Conservation (phyloP, 2,113 vertebrate species). For the Amphiprion percula region DNA sequence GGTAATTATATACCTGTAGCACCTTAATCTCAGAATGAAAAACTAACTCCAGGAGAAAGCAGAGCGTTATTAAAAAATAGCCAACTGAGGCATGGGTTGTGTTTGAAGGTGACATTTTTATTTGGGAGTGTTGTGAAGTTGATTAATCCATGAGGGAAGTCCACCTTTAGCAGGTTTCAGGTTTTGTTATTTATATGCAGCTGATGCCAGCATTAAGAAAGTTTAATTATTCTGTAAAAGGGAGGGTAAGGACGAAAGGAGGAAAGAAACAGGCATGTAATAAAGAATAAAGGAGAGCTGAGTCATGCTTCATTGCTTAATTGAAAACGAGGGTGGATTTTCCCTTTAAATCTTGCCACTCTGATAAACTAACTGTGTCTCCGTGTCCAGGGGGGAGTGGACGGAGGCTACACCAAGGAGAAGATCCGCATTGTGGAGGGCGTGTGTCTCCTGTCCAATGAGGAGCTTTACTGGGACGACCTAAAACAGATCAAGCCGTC, state of each 20-base stretch:
- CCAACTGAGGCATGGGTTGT: slow-evolving; percentile 30
- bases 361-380: not conserved
- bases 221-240: too few relatives aligned
- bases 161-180: slow-evolving; percentile 4
- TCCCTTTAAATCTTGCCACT: not conserved
- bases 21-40: slow-evolving; percentile 14
- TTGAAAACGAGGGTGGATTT: slow-evolving; percentile 5
- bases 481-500: slow-evolving; percentile 95
- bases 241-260: too few relatives aligned
- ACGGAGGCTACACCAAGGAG: slow-evolving; percentile 94
- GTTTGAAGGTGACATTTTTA: slow-evolving; percentile 44
- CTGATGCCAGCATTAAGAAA: not conserved
- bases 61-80: slow-evolving; percentile 7
- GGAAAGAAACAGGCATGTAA: too few relatives aligned
- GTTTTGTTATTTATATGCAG: not conserved
- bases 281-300: too few relatives aligned
- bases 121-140: slow-evolving; percentile 43
- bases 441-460: slow-evolving; percentile 93
- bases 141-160: slow-evolving; percentile 26
- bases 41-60: slow-evolving; percentile 11
- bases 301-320: too few relatives aligned
- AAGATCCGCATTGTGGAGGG: slow-evolving; percentile 98
- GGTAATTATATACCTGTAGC: slow-evolving; percentile 13
- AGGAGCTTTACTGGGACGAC: slow-evolving; percentile 97
- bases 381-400: slow-evolving; percentile 86